Percentiles rank a stretch among this genome's conserved stretches.
These are phyloP conservation scores for Scaptomyza montana DNA, from an alignment of 1,140 invertebrate species.

Conservation along the genomic window DNA sequence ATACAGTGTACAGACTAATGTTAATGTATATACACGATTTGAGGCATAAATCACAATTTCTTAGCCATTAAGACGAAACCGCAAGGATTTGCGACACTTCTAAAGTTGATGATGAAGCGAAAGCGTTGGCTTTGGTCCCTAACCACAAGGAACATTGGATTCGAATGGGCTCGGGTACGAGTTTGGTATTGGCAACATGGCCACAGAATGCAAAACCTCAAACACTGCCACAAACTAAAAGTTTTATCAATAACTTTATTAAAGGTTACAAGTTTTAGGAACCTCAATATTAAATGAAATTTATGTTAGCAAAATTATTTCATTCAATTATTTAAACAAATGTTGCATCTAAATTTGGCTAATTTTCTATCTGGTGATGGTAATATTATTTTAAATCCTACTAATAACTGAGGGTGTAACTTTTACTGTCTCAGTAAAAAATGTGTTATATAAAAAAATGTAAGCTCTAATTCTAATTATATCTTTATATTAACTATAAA, in stretches of 20 bases:
- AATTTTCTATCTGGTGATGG: no score
- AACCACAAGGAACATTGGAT: slow-evolving; percentile 20
- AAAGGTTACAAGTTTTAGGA: background rate
- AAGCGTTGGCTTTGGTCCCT: slow-evolving; percentile 24
- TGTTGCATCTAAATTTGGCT: no score
- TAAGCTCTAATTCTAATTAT: no score
- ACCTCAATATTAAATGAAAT: background rate
- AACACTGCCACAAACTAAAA: slow-evolving; percentile 28
- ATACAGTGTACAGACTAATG: background rate
- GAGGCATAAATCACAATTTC: slow-evolving; percentile 82
- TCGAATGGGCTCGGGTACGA: slow-evolving; percentile 14
- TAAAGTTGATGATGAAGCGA: slow-evolving; percentile 64
- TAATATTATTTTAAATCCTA: no score
- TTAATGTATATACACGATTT: slow-evolving; percentile 56
- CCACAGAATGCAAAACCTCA: slow-evolving; percentile 34
- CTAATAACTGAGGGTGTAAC: no score
- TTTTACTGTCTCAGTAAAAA: no score
- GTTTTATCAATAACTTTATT: slow-evolving; percentile 17
- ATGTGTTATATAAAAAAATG: no score
- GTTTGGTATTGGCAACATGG: slow-evolving; percentile 17
- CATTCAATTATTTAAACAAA: background rate
- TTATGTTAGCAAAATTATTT: background rate
- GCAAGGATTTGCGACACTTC: slow-evolving; percentile 76
- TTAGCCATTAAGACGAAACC: slow-evolving; percentile 81
- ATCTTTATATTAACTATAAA: no score